A percentile compares a stretch with the other conserved stretches of the same genome.
phyloP scores from a whole-genome alignment of 1,140 invertebrate species.

The Anoplophora glabripennis region DNA sequence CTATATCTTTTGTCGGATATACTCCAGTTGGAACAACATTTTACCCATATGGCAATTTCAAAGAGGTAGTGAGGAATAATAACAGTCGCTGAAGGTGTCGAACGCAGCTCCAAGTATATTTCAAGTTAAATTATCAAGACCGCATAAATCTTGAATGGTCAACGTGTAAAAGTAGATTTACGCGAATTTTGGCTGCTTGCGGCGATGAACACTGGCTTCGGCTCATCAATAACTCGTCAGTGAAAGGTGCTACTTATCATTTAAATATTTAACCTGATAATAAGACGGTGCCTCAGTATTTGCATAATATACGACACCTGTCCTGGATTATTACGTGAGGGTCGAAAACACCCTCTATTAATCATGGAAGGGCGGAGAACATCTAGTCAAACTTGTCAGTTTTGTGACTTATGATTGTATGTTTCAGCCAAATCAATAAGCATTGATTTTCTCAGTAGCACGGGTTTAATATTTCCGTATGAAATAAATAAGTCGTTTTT shows the following conservation, averaged over 20 bases:
- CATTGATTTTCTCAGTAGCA: no score
- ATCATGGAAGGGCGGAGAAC: constrained; percentile 10
- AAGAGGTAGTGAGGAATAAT: not conserved
- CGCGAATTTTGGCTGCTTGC: constrained; percentile 20
- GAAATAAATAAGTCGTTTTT: no score
- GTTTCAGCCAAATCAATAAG: no score
- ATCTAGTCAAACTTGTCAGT: not conserved
- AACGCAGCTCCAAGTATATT: constrained; percentile 17
- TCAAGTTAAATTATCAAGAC: constrained; percentile 33
- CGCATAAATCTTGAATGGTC: constrained; percentile 29
- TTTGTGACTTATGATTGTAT: no score
- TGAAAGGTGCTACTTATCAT: constrained; percentile 40
- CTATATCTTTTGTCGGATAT: no score
- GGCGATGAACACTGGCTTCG: constrained; percentile 20
- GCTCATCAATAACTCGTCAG: constrained; percentile 34
- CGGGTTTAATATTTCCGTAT: no score
- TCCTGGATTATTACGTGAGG: constrained; percentile 18
- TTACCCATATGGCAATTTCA: no score
- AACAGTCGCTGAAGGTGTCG: constrained; percentile 14
- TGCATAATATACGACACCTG: constrained; percentile 38
- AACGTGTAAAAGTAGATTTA: constrained; percentile 25
- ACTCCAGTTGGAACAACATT: no score
- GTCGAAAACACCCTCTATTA: constrained; percentile 17
- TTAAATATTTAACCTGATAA: constrained; percentile 40
- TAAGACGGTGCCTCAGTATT: constrained; percentile 31